Evolutionary conservation across 2,797 vertebrate species (phyloP).

Genomic region (Melanotaenia parkinsoni): DNA sequence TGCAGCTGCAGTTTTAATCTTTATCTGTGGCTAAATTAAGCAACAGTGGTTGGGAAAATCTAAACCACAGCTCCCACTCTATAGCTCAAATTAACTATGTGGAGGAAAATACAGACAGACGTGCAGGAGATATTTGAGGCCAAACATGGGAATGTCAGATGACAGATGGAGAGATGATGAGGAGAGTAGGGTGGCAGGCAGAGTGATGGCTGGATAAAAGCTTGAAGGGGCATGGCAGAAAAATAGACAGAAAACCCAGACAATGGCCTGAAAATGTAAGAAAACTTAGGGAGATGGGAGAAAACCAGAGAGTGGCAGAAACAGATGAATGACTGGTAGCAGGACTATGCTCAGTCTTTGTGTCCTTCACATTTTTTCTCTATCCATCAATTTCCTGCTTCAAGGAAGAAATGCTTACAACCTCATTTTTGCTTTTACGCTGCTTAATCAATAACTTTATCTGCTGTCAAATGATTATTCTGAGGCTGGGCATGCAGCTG

Average conservation of each 20-base stretch:
- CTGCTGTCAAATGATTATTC: conserved; percentile 47
- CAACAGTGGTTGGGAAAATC: not conserved
- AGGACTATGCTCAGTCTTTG: conserved; percentile 41
- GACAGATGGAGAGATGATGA: conserved; percentile 31
- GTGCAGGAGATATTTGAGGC: not conserved
- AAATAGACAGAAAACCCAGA: conserved; percentile 10
- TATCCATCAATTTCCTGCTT: conserved; percentile 69
- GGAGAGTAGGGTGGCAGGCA: not conserved
- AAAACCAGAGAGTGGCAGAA: conserved; percentile 33
- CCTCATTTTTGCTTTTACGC: conserved; percentile 42
- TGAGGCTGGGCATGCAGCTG: conserved; percentile 22
- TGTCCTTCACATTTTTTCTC: conserved; percentile 20
- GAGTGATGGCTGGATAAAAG: conserved; percentile 32
- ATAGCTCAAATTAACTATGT: not conserved
- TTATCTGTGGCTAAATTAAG: too few relatives aligned
- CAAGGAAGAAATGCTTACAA: conserved; percentile 50
- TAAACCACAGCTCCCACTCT: not conserved
- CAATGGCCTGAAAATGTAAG: conserved; percentile 11
- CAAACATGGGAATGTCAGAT: conserved; percentile 16
- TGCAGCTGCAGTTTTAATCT: too few relatives aligned
- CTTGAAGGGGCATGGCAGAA: conserved; percentile 8
- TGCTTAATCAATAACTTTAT: conserved; percentile 50
- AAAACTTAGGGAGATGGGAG: conserved; percentile 14
- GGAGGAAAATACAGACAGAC: not conserved
- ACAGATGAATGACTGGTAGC: conserved; percentile 13